phyloP scores from a whole-genome alignment of 2,888 invertebrate species.

The Boloria selene region DNA sequence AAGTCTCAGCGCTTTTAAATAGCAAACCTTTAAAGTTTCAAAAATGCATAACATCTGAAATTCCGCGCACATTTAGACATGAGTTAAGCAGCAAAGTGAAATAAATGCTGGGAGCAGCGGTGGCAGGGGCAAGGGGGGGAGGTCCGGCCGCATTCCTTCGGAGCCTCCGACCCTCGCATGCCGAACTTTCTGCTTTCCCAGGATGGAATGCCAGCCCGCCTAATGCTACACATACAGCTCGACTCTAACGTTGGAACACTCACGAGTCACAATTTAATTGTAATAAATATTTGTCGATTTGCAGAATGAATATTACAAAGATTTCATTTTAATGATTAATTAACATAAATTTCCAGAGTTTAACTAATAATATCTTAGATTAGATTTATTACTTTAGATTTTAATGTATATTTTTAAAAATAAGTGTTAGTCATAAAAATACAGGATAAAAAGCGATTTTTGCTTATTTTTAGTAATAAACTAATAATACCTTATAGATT shows the following conservation, averaged over 20 bases:
- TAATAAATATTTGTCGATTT: conserved; percentile 12
- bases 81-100: conserved; percentile 44
- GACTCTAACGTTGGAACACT: conserved; percentile 30
- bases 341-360: too few species aligned
- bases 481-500: too few species aligned
- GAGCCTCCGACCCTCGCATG: conserved; percentile 65
- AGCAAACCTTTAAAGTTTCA: conserved; percentile 22
- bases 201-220: conserved; percentile 54
- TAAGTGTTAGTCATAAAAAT: too few species aligned
- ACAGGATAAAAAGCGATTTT: too few species aligned
- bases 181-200: conserved; percentile 60
- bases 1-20: neutral
- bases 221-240: conserved; percentile 47
- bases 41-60: conserved; percentile 35
- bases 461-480: too few species aligned
- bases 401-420: too few species aligned
- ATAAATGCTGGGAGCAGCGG: conserved; percentile 44
- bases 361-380: too few species aligned
- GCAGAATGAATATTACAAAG: neutral
- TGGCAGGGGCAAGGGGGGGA: conserved; percentile 39
- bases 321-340: neutral
- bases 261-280: conserved; percentile 14
- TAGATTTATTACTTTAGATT: too few species aligned
- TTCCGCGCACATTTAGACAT: conserved; percentile 41
- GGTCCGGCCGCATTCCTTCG: conserved; percentile 75